These are phyloP conservation scores for Barnardius zonarius DNA, from an alignment of 2,113 vertebrate species.

Conservation along the genomic window DNA sequence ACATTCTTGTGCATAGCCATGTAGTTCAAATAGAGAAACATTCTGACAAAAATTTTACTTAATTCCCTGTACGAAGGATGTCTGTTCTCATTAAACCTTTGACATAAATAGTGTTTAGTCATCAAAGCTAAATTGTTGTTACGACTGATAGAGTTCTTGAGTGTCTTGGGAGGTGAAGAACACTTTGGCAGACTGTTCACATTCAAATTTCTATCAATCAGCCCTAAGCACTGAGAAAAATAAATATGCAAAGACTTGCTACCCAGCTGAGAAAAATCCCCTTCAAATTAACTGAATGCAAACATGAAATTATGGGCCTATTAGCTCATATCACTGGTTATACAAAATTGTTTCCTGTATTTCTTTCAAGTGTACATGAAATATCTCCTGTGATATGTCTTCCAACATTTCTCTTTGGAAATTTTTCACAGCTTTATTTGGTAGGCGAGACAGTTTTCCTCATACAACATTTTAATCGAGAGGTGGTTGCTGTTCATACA, in stretches of 20 bases:
- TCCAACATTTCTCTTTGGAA: background rate
- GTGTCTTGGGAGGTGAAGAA: slow-evolving; percentile 5
- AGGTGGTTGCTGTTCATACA: background rate
- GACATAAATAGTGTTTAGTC: background rate
- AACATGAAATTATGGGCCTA: background rate
- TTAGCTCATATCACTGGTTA: background rate
- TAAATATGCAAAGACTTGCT: background rate
- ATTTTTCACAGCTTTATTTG: background rate
- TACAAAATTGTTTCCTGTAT: background rate
- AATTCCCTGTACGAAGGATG: background rate
- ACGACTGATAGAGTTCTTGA: background rate
- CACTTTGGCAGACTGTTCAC: background rate
- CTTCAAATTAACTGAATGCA: background rate
- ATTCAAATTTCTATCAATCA: background rate
- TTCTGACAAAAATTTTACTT: background rate
- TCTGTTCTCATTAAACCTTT: slow-evolving; percentile 32
- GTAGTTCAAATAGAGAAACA: background rate
- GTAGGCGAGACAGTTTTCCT: background rate
- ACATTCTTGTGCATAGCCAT: background rate
- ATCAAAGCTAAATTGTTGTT: background rate
- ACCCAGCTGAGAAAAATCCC: background rate
- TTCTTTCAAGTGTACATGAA: background rate
- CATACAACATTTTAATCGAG: background rate
- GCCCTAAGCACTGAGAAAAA: background rate
- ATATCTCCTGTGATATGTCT: background rate